Percentiles rank a stretch among this genome's conserved stretches.
Evolutionary conservation across 1,140 invertebrate species (phyloP).

Genomic region (Ips typographus): DNA sequence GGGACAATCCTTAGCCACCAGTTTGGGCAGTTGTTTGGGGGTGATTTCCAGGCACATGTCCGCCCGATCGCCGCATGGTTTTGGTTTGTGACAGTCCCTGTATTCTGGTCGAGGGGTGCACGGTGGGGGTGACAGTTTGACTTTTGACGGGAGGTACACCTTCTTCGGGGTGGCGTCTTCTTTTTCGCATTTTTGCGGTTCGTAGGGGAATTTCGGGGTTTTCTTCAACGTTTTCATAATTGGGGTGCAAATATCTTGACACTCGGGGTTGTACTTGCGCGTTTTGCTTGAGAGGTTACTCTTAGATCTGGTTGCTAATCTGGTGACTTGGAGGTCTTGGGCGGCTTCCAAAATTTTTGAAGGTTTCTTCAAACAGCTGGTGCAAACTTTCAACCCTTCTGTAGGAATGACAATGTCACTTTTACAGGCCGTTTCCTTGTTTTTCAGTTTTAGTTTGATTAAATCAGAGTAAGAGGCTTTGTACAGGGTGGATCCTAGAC

Average conservation of each 20-base stretch:
- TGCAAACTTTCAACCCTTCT: not conserved
- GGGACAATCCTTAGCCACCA: slow-evolving; percentile 10
- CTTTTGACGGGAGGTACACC: slow-evolving; percentile 20
- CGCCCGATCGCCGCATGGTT: slow-evolving; percentile 18
- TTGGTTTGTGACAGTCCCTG: slow-evolving; percentile 11
- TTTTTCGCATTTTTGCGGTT: slow-evolving; percentile 13
- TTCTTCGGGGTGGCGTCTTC: not conserved
- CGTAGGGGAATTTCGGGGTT: slow-evolving; percentile 3
- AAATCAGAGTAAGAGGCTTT: slow-evolving; percentile 23
- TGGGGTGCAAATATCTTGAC: slow-evolving; percentile 17
- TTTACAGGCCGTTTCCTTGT: not conserved
- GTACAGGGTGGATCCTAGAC: slow-evolving; percentile 8
- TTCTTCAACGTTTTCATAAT: not conserved
- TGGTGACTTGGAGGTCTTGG: not conserved
- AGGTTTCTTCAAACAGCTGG: not conserved
- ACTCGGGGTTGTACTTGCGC: slow-evolving; percentile 13
- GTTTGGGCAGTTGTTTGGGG: slow-evolving; percentile 25
- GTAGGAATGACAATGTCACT: not conserved
- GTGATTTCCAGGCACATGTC: slow-evolving; percentile 28
- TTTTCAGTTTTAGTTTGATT: slow-evolving; percentile 18
- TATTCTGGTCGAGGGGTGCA: slow-evolving; percentile 17
- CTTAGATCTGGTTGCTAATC: slow-evolving; percentile 10
- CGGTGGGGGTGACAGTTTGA: slow-evolving; percentile 14
- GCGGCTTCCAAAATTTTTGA: not conserved
- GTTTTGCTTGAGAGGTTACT: not conserved